phyloP scores from a whole-genome alignment of 2,113 vertebrate genomes.

The Cyanistes caeruleus region DNA sequence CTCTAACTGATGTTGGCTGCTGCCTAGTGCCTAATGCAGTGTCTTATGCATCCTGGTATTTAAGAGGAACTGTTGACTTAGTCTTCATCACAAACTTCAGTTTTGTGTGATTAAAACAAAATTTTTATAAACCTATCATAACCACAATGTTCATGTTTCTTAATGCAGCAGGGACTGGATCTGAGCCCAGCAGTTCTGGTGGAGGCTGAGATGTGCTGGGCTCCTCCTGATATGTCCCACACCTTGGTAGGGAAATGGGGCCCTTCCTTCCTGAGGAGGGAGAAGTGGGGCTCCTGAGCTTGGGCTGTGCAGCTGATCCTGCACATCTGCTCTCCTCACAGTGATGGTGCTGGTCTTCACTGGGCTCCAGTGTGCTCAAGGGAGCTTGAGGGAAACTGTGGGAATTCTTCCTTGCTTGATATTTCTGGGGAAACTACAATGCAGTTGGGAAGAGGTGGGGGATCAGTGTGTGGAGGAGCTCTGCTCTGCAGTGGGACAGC shows the following conservation, averaged over 20 bases:
- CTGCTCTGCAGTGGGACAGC: not conserved
- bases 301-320: not conserved
- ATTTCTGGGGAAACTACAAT: not conserved
- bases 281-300: not conserved
- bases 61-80: slow-evolving; percentile 59
- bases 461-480: not conserved
- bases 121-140: slow-evolving; percentile 65
- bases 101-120: slow-evolving; percentile 67
- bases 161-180: not conserved
- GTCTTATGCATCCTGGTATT: slow-evolving; percentile 66
- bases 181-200: not conserved
- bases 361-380: not conserved
- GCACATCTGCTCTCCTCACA: not conserved
- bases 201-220: not conserved
- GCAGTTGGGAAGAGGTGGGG: not conserved
- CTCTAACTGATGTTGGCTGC: slow-evolving; percentile 59
- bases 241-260: not conserved
- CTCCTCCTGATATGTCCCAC: not conserved
- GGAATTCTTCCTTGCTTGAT: not conserved
- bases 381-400: not conserved
- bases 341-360: not conserved
- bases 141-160: slow-evolving; percentile 32
- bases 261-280: not conserved
- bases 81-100: slow-evolving; percentile 66
- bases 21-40: slow-evolving; percentile 64